Percentiles rank a stretch among this genome's conserved stretches.
These are phyloP conservation scores for Papilio aristodemus DNA, from an alignment of 1,140 invertebrate species.

Conservation along the genomic window DNA sequence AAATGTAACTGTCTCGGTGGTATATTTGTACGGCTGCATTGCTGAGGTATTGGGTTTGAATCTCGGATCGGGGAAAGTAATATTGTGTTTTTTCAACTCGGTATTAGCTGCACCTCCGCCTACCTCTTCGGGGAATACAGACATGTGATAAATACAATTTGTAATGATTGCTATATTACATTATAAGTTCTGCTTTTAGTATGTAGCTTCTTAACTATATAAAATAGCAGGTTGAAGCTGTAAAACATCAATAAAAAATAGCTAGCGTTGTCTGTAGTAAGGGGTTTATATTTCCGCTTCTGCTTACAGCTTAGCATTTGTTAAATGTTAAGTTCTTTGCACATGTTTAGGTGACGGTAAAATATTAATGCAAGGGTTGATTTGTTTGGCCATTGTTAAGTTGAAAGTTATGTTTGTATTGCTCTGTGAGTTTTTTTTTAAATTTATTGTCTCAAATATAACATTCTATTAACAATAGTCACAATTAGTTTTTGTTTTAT, in stretches of 20 bases:
- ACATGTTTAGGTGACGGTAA: slow-evolving; percentile 58
- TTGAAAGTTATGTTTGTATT: slow-evolving; percentile 56
- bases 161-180: too few species aligned
- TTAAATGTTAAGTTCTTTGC: slow-evolving; percentile 35
- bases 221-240: too few species aligned
- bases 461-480: slow-evolving; percentile 17
- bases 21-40: too few species aligned
- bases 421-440: slow-evolving; percentile 46
- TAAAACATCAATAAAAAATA: background rate
- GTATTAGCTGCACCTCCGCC: too few species aligned
- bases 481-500: slow-evolving; percentile 37
- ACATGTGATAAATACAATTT: too few species aligned
- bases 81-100: too few species aligned
- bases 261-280: background rate
- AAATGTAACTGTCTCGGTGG: too few species aligned
- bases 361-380: slow-evolving; percentile 64
- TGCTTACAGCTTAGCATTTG: slow-evolving; percentile 10
- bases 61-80: too few species aligned
- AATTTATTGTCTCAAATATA: slow-evolving; percentile 26
- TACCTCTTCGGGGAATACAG: too few species aligned
- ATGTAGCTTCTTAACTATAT: too few species aligned
- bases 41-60: too few species aligned
- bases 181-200: too few species aligned
- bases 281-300: slow-evolving; percentile 1
- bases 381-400: slow-evolving; percentile 62